Evolutionary conservation across 1,140 invertebrate genomes (phyloP), one percentile per base, ranked within the genome.

Genomic region (Copidosoma floridanum): DNA sequence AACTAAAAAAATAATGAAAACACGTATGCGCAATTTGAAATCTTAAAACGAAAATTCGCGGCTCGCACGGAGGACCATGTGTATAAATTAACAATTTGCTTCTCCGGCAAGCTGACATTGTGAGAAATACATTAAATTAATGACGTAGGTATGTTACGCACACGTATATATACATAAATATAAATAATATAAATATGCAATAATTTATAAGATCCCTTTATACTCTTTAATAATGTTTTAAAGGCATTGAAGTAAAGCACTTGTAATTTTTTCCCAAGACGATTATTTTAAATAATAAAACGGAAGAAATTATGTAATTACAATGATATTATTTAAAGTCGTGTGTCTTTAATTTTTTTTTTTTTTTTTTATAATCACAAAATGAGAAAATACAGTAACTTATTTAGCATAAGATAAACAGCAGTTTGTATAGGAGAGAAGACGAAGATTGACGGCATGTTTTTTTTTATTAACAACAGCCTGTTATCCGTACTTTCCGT

Each of bases 31-130:
- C 71, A 76, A 77, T 56, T 74, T 78, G 67, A 75, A 79, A 79
- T 73, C 76, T 79, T 72, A 76, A 79, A 78, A n/a, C n/a, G n/a
- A n/a, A n/a, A n/a, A 62, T 27, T 23, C 3, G 70, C 75, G 72
- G 79, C 79, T 81, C 78, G 79, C 73, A 69, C 77, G 79, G 79
- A 81, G 77, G 77, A 81, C 79, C 79, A 69, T 76, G 58, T 61
- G 18, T 47, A 40, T 29, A 38, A 5, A 52, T 5, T 47, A 24
- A 40, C 29, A 67, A 65, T 68, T 76, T 71, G 79, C 79, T 81
- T 79, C 78, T 81, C 77, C 79, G 77, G 77, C 76, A 72, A 80
- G 79, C 79, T 78, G 74, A 72, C 76, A 73, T 72, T 71, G 75
- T 74, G 75, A 27, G 68, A 70, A 47, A 70, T 52, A 70, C 65